Percentiles rank a stretch among this genome's conserved stretches.
Conservation (phyloP, 1,140 invertebrate genomes). For the Eriosoma lanigerum region DNA sequence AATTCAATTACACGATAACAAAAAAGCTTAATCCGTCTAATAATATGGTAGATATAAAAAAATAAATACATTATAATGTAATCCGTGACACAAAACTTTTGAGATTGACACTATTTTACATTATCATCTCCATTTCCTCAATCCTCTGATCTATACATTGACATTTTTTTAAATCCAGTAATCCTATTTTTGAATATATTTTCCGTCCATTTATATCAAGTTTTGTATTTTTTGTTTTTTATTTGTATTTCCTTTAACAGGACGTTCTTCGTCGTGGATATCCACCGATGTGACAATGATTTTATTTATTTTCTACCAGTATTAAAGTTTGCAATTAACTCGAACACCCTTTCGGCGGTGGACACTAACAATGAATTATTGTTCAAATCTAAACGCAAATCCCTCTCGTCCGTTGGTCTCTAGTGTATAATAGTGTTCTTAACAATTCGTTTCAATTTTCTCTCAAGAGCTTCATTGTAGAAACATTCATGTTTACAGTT, state of each 20-base stretch:
- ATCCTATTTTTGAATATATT: not conserved
- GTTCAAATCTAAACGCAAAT: not conserved
- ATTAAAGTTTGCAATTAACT: slow-evolving; percentile 33
- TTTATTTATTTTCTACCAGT: slow-evolving; percentile 27
- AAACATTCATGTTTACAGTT: not conserved
- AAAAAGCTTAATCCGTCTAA: not conserved
- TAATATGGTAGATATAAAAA: not conserved
- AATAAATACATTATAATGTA: not conserved
- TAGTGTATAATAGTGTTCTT: not conserved
- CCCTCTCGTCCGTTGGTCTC: not conserved
- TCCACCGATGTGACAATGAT: not conserved
- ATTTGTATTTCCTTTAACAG: not conserved
- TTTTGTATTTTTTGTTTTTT: slow-evolving; percentile 9
- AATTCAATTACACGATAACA: not conserved
- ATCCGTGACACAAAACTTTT: not conserved
- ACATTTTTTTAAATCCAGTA: not conserved
- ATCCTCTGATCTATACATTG: not conserved
- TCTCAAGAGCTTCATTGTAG: not conserved
- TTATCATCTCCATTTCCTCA: not conserved
- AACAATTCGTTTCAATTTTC: slow-evolving; percentile 40
- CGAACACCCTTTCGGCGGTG: not conserved
- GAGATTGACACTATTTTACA: not conserved
- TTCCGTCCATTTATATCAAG: not conserved
- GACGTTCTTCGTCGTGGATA: not conserved
- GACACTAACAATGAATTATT: slow-evolving; percentile 39